Conservation (phyloP, 2,113 vertebrate genomes). For the Dunckerocampus dactyliophorus region DNA sequence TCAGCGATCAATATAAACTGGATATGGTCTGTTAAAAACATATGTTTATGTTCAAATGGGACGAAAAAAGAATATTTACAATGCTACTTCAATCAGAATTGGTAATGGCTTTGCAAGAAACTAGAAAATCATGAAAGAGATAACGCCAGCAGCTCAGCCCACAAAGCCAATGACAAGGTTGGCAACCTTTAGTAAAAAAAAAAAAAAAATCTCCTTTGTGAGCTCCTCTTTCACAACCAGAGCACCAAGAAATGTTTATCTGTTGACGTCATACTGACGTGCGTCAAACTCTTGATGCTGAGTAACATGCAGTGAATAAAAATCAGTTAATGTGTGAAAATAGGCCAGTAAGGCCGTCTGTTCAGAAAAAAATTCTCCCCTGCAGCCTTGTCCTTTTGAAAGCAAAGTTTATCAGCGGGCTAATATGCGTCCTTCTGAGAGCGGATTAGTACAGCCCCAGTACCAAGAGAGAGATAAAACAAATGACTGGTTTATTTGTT, state of each 20-base stretch:
- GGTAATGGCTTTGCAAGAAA: not conserved
- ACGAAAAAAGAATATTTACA: not conserved
- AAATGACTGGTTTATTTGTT: not conserved
- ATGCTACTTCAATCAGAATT: constrained; percentile 1
- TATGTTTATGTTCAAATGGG: not conserved
- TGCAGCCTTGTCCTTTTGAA: constrained; percentile 13
- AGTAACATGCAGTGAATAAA: constrained; percentile 45
- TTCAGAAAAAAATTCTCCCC: constrained; percentile 18
- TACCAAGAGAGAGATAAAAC: not conserved
- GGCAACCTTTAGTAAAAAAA: constrained; percentile 13
- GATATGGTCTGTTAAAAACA: not conserved
- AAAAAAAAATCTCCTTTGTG: constrained; percentile 12
- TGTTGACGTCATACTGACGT: constrained; percentile 49
- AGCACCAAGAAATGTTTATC: constrained; percentile 47
- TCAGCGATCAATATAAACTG: too few relatives aligned
- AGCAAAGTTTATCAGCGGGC: constrained; percentile 13
- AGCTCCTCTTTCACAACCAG: constrained; percentile 23
- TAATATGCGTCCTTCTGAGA: constrained; percentile 2
- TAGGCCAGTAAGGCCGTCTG: constrained; percentile 17
- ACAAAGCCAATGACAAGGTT: constrained; percentile 1
- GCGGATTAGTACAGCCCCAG: too few relatives aligned
- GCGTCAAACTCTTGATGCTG: constrained; percentile 51
- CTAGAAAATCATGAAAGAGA: constrained; percentile 3
- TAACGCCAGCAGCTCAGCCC: constrained; percentile 5
- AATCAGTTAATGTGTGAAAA: constrained; percentile 44